A percentile compares a stretch with the other conserved stretches of the same genome.
These are phyloP conservation scores for Nestor notabilis DNA, from an alignment of 2,113 vertebrate genomes.

Conservation along the genomic window DNA sequence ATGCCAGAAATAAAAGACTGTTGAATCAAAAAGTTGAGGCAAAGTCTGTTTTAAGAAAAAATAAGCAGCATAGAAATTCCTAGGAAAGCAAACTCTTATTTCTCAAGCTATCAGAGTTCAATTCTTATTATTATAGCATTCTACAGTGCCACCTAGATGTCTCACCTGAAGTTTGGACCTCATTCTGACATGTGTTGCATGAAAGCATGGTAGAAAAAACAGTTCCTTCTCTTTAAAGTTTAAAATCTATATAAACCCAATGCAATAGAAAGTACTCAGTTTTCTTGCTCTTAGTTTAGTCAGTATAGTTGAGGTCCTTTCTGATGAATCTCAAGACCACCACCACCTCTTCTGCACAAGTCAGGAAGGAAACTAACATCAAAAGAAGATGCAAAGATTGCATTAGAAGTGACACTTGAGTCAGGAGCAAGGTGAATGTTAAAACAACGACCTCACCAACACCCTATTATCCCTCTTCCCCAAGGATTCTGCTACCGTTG, in stretches of 20 bases:
- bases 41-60: neutral
- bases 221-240: neutral
- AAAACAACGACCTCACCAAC: neutral
- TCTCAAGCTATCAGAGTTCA: neutral
- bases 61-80: neutral
- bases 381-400: neutral
- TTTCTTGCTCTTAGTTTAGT: neutral
- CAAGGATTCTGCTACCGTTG: neutral
- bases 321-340: neutral
- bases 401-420: neutral
- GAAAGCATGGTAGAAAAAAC: neutral
- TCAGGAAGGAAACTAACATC: neutral
- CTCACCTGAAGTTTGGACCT: neutral
- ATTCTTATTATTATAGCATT: neutral
- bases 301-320: neutral
- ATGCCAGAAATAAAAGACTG: neutral
- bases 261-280: neutral
- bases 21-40: neutral
- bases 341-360: neutral
- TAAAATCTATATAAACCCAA: neutral
- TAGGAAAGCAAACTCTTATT: neutral
- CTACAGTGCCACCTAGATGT: neutral
- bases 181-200: neutral
- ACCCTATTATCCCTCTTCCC: neutral
- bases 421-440: neutral